These are phyloP conservation scores for Neoaliturus tenellus DNA, from an alignment of 2,888 invertebrate genomes.

Conservation along the genomic window DNA sequence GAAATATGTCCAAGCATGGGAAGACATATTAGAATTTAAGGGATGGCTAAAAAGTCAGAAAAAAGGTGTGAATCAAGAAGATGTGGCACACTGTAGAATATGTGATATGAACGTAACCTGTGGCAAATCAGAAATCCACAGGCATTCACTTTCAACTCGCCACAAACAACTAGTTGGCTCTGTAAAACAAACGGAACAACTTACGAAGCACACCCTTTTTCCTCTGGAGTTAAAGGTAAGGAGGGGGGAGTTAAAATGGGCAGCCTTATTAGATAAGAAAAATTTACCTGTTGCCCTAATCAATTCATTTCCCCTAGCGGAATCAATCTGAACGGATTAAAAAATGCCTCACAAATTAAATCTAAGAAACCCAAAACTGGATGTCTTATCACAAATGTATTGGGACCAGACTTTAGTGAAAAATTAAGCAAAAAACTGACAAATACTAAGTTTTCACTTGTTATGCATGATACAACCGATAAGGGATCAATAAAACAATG, in stretches of 20 bases:
- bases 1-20: not conserved
- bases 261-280: not conserved
- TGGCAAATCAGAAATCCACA: not conserved
- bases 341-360: not conserved
- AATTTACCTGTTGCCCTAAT: not conserved
- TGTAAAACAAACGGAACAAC: not conserved
- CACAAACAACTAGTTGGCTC: not conserved
- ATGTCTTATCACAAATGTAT: conserved; percentile 17
- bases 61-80: not conserved
- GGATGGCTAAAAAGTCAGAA: not conserved
- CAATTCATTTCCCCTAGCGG: not conserved
- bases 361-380: not conserved
- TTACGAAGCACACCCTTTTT: not conserved
- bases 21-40: not conserved
- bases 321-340: not conserved
- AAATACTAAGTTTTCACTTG: not conserved
- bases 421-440: not conserved
- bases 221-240: not conserved
- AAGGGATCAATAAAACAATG: conserved; percentile 16
- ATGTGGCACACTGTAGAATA: not conserved
- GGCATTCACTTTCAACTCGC: not conserved
- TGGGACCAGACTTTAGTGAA: not conserved
- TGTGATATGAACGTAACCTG: not conserved
- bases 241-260: not conserved
- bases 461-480: not conserved